Percentiles rank a stretch among this genome's conserved stretches.
phyloP scores from a whole-genome alignment of 1,140 invertebrate genomes.

The Brachionus plicatilis region DNA sequence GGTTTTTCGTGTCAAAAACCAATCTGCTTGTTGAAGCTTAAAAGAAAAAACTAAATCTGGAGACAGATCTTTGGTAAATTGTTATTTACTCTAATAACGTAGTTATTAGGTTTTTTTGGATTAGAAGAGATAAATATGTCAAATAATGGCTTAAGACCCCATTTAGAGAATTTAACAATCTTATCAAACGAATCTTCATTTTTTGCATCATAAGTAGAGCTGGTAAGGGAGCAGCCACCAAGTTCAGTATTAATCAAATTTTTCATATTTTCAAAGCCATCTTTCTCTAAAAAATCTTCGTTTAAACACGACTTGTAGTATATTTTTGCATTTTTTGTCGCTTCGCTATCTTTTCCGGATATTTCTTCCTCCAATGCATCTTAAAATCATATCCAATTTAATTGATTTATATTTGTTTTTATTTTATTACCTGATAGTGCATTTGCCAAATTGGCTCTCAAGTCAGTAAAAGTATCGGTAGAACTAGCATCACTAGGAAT shows the following conservation, averaged over 20 bases:
- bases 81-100: slow-evolving; percentile 1
- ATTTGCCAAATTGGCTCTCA: not conserved
- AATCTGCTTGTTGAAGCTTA: slow-evolving; percentile 29
- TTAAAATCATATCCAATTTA: not conserved
- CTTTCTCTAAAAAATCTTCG: slow-evolving; percentile 58
- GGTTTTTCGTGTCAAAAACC: slow-evolving; percentile 27
- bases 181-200: not conserved
- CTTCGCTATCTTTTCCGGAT: slow-evolving; percentile 47
- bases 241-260: not conserved
- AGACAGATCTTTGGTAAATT: not conserved
- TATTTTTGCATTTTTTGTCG: slow-evolving; percentile 62
- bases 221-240: not conserved
- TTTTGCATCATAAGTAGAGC: not conserved
- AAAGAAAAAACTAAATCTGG: not conserved
- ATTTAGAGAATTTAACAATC: not conserved
- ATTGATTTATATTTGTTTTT: not conserved
- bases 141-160: slow-evolving; percentile 31
- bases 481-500: slow-evolving; percentile 21
- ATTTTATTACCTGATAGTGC: slow-evolving; percentile 10
- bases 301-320: slow-evolving; percentile 80
- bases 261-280: not conserved
- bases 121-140: slow-evolving; percentile 24
- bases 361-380: not conserved
- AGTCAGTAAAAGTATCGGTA: slow-evolving; percentile 31
- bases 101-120: slow-evolving; percentile 22